phyloP scores from a whole-genome alignment of 2,113 vertebrate species.

The Porphyrio hochstetteri region DNA sequence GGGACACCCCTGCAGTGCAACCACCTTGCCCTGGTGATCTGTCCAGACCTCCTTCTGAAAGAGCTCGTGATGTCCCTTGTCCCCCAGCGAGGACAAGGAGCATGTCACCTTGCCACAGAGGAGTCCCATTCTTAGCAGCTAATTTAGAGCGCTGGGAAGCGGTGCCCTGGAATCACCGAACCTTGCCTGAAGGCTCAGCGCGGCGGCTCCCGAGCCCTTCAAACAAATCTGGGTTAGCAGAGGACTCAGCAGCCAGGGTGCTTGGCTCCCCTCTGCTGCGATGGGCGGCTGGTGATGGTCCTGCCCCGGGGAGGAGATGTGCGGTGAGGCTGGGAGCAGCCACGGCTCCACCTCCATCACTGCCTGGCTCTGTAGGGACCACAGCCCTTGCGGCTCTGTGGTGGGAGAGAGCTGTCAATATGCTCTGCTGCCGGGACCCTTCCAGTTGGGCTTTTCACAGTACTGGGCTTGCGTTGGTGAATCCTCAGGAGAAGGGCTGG shows the following conservation, averaged over 20 bases:
- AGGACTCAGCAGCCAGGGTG: not conserved
- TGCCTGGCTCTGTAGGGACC: fast-evolving
- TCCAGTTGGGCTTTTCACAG: not conserved
- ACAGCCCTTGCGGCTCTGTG: fast-evolving
- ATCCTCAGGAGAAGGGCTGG: not conserved
- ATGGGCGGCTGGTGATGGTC: not conserved
- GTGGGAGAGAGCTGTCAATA: not conserved
- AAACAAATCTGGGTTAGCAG: conserved; percentile 46
- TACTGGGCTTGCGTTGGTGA: not conserved
- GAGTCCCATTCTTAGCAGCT: conserved; percentile 66
- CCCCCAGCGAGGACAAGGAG: conserved; percentile 34
- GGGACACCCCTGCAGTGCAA: not conserved
- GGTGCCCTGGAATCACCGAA: conserved; percentile 36
- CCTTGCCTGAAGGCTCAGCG: conserved; percentile 36
- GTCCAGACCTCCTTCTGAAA: not conserved
- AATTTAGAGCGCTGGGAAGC: conserved; percentile 29
- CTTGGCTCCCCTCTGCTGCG: not conserved
- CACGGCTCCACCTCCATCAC: not conserved
- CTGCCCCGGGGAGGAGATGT: not conserved
- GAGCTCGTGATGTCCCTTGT: not conserved
- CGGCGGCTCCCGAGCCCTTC: not conserved
- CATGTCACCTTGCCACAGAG: conserved; percentile 59
- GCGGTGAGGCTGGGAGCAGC: fast-evolving
- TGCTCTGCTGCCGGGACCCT: not conserved
- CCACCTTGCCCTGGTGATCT: not conserved